Conservation (phyloP, 2,113 vertebrate species). For the Channa argus region DNA sequence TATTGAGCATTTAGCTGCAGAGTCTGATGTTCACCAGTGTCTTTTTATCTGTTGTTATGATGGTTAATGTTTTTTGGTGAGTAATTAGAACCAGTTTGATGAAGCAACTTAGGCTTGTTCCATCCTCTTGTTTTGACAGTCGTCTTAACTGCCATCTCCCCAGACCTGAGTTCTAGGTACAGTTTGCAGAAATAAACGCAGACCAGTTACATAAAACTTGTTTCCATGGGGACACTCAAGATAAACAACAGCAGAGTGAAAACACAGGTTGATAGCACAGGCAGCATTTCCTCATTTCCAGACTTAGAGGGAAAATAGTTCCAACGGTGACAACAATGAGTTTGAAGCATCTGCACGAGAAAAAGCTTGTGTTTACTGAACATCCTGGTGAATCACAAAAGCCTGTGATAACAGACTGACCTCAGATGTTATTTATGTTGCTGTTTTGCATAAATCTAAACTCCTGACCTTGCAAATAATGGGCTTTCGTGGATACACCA, state of each 20-base stretch:
- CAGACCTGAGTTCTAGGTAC: slow-evolving; percentile 3
- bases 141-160: not conserved
- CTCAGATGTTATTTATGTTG: slow-evolving; percentile 4
- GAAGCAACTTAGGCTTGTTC: not conserved
- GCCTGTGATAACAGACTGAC: not conserved
- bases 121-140: not conserved
- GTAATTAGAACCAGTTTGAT: slow-evolving; percentile 19
- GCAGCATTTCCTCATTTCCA: slow-evolving; percentile 25
- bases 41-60: not conserved
- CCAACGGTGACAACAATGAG: not conserved
- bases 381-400: slow-evolving; percentile 1
- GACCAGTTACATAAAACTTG: not conserved
- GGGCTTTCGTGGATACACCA: slow-evolving; percentile 7
- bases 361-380: slow-evolving; percentile 9
- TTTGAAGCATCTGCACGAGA: slow-evolving; percentile 15
- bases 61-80: slow-evolving; percentile 10
- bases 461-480: slow-evolving; percentile 10
- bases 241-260: slow-evolving; percentile 33
- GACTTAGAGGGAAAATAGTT: slow-evolving; percentile 24
- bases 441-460: slow-evolving; percentile 14
- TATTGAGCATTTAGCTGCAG: too few species aligned
- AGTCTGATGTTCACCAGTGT: too few species aligned
- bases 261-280: slow-evolving; percentile 12
- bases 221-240: slow-evolving; percentile 20
- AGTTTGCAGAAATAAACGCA: not conserved